These are phyloP conservation scores for Atherix ibis DNA, from an alignment of 2,888 invertebrate genomes.

Conservation along the genomic window DNA sequence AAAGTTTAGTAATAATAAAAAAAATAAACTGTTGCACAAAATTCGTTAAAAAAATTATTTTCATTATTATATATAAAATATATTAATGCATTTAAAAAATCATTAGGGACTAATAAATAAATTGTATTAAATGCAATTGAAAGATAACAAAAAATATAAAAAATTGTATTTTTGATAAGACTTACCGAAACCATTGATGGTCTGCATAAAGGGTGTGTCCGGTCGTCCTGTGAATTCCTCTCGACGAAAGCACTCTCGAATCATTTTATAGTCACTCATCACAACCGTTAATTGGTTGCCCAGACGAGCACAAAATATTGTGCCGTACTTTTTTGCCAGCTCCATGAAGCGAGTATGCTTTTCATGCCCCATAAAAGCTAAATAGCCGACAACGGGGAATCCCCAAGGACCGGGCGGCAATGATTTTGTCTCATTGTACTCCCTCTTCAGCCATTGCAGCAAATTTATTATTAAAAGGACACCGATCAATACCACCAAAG, in stretches of 20 bases:
- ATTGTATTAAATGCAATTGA: too few species aligned
- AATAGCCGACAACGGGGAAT: conserved; percentile 65
- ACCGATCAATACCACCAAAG: conserved; percentile 24
- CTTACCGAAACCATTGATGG: conserved; percentile 81
- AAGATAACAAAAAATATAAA: too few species aligned
- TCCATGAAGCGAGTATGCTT: conserved; percentile 65
- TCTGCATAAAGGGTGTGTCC: conserved; percentile 68
- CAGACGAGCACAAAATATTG: conserved; percentile 63
- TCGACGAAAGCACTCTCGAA: conserved; percentile 69
- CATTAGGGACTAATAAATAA: too few species aligned
- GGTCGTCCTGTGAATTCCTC: conserved; percentile 83
- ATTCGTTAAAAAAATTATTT: too few species aligned
- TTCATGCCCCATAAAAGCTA: conserved; percentile 60
- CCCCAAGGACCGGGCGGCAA: conserved; percentile 85
- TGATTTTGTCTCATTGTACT: conserved; percentile 26
- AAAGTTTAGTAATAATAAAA: too few species aligned
- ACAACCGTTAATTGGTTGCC: conserved; percentile 74
- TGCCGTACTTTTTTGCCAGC: conserved; percentile 62
- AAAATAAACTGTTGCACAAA: too few species aligned
- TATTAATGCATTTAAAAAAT: too few species aligned
- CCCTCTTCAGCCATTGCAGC: conserved; percentile 26
- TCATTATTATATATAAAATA: too few species aligned
- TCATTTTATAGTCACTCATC: conserved; percentile 70
- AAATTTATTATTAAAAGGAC: conserved; percentile 25
- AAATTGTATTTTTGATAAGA: conserved; percentile 16